A percentile compares a stretch with the other conserved stretches of the same genome.
These are phyloP conservation scores for Argyresthia albistria DNA, from an alignment of 2,888 invertebrate genomes.

Conservation along the genomic window DNA sequence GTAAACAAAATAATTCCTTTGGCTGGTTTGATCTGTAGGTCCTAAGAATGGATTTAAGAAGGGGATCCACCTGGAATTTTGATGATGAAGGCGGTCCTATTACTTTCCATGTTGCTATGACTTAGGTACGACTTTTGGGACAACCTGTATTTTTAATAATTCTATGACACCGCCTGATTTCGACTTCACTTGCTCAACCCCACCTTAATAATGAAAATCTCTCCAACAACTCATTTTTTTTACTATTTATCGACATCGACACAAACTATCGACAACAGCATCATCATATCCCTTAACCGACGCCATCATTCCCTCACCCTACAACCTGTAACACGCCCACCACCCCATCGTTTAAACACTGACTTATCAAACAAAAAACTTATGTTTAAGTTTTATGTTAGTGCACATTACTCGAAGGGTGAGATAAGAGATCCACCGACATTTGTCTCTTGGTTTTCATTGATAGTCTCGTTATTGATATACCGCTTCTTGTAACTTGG, in stretches of 20 bases:
- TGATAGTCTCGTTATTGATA: not conserved
- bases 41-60: too few relatives aligned
- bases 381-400: slow-evolving; percentile 61
- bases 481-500: not conserved
- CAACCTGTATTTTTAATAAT: too few relatives aligned
- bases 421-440: not conserved
- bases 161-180: too few relatives aligned
- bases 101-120: too few relatives aligned
- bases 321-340: slow-evolving; percentile 58
- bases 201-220: not conserved
- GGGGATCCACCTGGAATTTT: too few relatives aligned
- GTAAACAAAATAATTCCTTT: too few relatives aligned
- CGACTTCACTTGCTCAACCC: too few relatives aligned
- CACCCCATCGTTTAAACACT: slow-evolving; percentile 64
- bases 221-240: not conserved
- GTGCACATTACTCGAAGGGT: slow-evolving; percentile 23
- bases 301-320: slow-evolving; percentile 30
- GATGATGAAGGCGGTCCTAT: too few relatives aligned
- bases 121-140: too few relatives aligned
- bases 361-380: slow-evolving; percentile 67
- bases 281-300: not conserved
- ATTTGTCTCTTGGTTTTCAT: not conserved
- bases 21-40: too few relatives aligned
- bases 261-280: slow-evolving; percentile 15
- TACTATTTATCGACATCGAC: not conserved